Evolutionary conservation across 2,888 invertebrate species (phyloP).

Genomic region (Micropterix aruncella): DNA sequence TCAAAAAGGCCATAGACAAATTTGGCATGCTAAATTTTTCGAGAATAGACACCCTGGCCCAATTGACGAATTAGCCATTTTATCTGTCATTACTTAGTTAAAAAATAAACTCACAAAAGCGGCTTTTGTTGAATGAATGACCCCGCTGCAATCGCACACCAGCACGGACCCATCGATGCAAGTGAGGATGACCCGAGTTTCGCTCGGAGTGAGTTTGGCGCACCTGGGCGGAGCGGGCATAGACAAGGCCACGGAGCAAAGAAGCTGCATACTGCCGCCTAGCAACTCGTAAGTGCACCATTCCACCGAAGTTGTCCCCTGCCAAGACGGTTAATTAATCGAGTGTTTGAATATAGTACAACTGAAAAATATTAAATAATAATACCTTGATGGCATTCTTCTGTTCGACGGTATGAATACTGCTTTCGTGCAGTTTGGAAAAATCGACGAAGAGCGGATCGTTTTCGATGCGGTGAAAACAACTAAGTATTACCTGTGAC

Average conservation of each 20-base stretch:
- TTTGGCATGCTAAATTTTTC: too few relatives aligned
- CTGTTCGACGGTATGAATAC: conserved; percentile 71
- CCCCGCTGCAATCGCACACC: conserved; percentile 60
- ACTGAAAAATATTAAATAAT: conserved; percentile 11
- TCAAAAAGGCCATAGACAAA: too few relatives aligned
- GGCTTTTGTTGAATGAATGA: conserved; percentile 61
- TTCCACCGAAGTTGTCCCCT: conserved; percentile 52
- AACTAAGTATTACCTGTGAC: conserved; percentile 56
- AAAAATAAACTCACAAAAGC: conserved; percentile 58
- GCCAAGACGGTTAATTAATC: conserved; percentile 15
- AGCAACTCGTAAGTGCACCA: conserved; percentile 49
- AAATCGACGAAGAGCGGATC: conserved; percentile 76
- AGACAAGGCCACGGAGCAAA: conserved; percentile 48
- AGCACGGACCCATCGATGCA: conserved; percentile 78
- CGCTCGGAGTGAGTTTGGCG: conserved; percentile 35
- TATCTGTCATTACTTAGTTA: too few relatives aligned
- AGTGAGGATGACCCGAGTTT: conserved; percentile 62
- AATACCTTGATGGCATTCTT: conserved; percentile 53
- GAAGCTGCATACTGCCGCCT: conserved; percentile 48
- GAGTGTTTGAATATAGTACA: conserved; percentile 1
- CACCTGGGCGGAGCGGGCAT: conserved; percentile 36
- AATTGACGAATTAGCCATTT: too few relatives aligned
- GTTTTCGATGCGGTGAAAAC: conserved; percentile 75
- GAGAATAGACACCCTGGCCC: too few relatives aligned
- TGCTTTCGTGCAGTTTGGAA: conserved; percentile 53